Percentiles rank a stretch among this genome's conserved stretches.
Conservation (phyloP, 2,888 invertebrate genomes). For the Epinotia nisella region DNA sequence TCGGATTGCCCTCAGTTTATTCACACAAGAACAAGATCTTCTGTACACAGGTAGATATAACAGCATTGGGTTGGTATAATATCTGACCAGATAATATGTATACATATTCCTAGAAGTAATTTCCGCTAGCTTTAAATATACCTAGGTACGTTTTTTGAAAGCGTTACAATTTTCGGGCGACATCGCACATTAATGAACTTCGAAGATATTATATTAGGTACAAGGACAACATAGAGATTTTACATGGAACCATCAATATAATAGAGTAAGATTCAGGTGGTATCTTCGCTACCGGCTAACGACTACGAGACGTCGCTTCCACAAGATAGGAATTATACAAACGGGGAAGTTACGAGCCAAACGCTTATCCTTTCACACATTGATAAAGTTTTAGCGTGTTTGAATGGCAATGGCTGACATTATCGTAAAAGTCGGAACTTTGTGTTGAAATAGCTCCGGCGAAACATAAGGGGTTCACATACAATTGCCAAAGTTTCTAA, state of each 20-base stretch:
- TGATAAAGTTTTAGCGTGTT: slow-evolving; percentile 83
- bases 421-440: slow-evolving; percentile 84
- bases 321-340: slow-evolving; percentile 50
- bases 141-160: too few species aligned
- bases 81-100: not conserved
- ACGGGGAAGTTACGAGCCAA: slow-evolving; percentile 68
- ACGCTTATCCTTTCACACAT: slow-evolving; percentile 82
- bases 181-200: not conserved
- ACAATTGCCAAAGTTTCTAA: slow-evolving; percentile 83
- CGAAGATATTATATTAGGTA: not conserved
- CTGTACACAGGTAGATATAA: not conserved
- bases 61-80: not conserved
- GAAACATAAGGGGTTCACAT: slow-evolving; percentile 83
- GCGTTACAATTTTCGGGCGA: not conserved
- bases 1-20: slow-evolving; percentile 39
- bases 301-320: slow-evolving; percentile 46
- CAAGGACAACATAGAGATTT: not conserved
- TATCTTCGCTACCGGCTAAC: slow-evolving; percentile 19
- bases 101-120: not conserved
- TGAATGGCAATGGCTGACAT: slow-evolving; percentile 84
- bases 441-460: slow-evolving; percentile 78
- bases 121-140: not conserved
- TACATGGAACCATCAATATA: not conserved
- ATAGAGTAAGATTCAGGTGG: slow-evolving; percentile 18
- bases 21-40: slow-evolving; percentile 42